Evolutionary conservation across 2,888 invertebrate species (phyloP), one percentile per base, ranked within the genome.

Genomic region (Epistrophe eligans): DNA sequence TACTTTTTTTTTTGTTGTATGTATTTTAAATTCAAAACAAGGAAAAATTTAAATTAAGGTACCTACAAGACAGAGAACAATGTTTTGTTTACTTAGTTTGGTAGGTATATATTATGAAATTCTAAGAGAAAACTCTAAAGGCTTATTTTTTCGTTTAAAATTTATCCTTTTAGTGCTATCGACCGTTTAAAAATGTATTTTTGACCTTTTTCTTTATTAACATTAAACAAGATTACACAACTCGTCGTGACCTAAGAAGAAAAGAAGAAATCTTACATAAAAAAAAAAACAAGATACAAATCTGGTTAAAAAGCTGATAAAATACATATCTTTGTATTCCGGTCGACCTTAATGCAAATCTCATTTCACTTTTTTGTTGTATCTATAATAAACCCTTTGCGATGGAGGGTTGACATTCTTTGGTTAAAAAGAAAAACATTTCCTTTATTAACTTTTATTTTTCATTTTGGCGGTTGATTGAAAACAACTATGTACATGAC

Each of bases 121-220:
- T 40, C 40, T n/a, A 6, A 70, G n/a, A 70, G n/a, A 40, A 55
- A 70, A 28, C 55, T 55, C 45, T 40, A 8, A 28, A 55, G 70
- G 40, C 70, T 70, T 50, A 50, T 11, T 35, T 67, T 64, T 62
- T 32, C 24, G 35, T 50, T 67, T 67, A 17, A 66, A 45, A 45
- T 55, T 52, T 70, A 70, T 70, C 70, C 70, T 70, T 70, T 70
- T 55, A 55, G 70, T n/a, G 55, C 52, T 55, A 70, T 70, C 55
- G 55, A 70, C 70, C 70, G 55, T 70, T 70, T 70, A 70, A 70
- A 70, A 70, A 70, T 70, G 38, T 70, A 70, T 70, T 70, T 50
- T 55, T 55, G 70, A 70, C 70, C 70, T 70, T 70, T 70, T 70
- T 70, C 55, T 70, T 55, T 70, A 70, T 70, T 70, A 70, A 70